phyloP scores from a whole-genome alignment of 2,888 invertebrate species.

The Synergus itoensis region DNA sequence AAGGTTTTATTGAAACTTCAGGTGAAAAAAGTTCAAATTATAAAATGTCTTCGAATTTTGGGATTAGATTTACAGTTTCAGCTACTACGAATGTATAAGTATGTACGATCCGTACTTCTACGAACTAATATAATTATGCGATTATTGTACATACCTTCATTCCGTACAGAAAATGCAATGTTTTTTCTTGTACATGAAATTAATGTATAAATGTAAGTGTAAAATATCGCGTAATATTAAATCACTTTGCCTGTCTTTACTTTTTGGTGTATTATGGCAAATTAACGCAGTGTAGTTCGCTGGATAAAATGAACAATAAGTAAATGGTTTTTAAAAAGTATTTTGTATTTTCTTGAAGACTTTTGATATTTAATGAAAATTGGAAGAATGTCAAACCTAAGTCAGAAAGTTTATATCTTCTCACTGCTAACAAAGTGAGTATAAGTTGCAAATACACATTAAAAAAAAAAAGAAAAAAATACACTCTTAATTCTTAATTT shows the following conservation, averaged over 20 bases:
- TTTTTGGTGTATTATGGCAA: not conserved
- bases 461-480: not conserved
- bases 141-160: constrained; percentile 19
- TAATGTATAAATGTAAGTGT: constrained; percentile 32
- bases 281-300: not conserved
- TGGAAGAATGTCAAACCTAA: not conserved
- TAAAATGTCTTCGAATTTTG: not conserved
- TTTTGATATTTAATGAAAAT: not conserved
- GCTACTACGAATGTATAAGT: not conserved
- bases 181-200: constrained; percentile 33
- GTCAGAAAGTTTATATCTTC: not conserved
- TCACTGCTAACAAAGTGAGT: not conserved
- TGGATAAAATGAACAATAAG: not conserved
- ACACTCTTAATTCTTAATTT: not conserved
- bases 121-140: not conserved
- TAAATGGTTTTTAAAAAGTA: not conserved
- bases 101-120: not conserved
- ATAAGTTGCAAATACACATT: not conserved
- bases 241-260: not conserved
- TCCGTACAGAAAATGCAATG: not conserved
- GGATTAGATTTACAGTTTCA: not conserved
- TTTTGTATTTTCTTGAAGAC: constrained; percentile 2
- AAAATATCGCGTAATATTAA: not conserved
- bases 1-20: constrained; percentile 31
- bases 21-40: not conserved